Base-by-base conservation (phyloP, 2,888 invertebrate genomes). In the Apamea monoglypha region DNA sequence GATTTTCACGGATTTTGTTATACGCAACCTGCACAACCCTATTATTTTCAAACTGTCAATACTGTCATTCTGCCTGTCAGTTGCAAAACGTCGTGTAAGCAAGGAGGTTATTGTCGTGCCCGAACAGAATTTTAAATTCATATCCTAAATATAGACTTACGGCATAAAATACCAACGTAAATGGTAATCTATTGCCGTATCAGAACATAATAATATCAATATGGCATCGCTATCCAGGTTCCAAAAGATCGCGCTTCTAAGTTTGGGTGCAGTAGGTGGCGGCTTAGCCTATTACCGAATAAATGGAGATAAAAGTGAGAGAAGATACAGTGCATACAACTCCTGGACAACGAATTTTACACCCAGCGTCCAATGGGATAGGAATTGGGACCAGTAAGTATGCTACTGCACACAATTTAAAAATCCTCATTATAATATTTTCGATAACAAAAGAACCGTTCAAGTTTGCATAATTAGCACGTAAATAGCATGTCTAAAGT, bases 351-450 rank as follows among this genome's bases (percentile, higher is more conserved):
- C 98, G 12, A 97, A 97, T 94, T 97, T 97, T 87, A 96, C 95
- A 1, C 98, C 98, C 0, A 97, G 97, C 78, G 96, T 98, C 0
- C 97, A 98, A 92, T 99, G 99, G 99, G 98, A 99, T 90, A 96
- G 96, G 76, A 99, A 99, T 95, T 99, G 99, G 99, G 99, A 99
- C 94, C 98, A 97, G 98, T 98, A 97, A 97, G 97, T 96, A 87
- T n/a, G 44, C 2, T 70, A 47, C 0, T 8, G 29, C 7, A 40
- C 6, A 10, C 25, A 10, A 44, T 36, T 16, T 8, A 10, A 32
- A 21, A 76, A 12, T 21, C 3, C 0, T n/a, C 25, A 21, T 10
- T 4, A 7, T 32, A 70, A 50, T 70, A 14, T 59, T 21, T 64
- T 61, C 25, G 18, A 4, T 5, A 44, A 64, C 59, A n/a, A 69